phyloP scores from a whole-genome alignment of 2,888 invertebrate species.

The Monochamus alternatus region DNA sequence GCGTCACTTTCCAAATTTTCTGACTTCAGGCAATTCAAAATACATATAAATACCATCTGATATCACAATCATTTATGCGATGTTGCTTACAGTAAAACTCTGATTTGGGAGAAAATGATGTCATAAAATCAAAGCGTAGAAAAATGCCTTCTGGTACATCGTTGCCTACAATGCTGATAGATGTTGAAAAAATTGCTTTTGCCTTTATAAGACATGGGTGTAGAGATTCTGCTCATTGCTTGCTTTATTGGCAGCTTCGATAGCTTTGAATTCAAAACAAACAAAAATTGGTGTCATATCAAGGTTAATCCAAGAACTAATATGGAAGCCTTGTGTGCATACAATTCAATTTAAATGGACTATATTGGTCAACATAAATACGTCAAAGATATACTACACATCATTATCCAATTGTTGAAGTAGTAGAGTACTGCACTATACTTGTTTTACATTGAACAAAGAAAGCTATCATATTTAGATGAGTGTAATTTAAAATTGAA shows the following conservation, averaged over 20 bases:
- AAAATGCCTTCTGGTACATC: background rate
- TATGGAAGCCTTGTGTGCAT: too few relatives aligned
- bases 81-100: background rate
- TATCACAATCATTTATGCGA: background rate
- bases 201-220: background rate
- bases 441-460: too few relatives aligned
- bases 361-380: too few relatives aligned
- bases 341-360: too few relatives aligned
- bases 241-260: background rate
- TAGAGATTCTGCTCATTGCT: background rate
- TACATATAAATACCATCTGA: background rate
- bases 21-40: conserved; percentile 47
- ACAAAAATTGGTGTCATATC: too few relatives aligned
- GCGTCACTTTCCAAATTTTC: conserved; percentile 45
- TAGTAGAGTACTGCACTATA: too few relatives aligned
- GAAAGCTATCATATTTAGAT: too few relatives aligned
- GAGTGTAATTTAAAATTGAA: too few relatives aligned
- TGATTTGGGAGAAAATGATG: conserved; percentile 6
- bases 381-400: too few relatives aligned
- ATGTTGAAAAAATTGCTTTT: background rate
- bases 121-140: background rate
- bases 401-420: too few relatives aligned
- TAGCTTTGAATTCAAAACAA: background rate
- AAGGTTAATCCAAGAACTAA: too few relatives aligned
- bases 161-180: background rate